Conservation (phyloP, 1,140 invertebrate species). For the Eumaeus atala region DNA sequence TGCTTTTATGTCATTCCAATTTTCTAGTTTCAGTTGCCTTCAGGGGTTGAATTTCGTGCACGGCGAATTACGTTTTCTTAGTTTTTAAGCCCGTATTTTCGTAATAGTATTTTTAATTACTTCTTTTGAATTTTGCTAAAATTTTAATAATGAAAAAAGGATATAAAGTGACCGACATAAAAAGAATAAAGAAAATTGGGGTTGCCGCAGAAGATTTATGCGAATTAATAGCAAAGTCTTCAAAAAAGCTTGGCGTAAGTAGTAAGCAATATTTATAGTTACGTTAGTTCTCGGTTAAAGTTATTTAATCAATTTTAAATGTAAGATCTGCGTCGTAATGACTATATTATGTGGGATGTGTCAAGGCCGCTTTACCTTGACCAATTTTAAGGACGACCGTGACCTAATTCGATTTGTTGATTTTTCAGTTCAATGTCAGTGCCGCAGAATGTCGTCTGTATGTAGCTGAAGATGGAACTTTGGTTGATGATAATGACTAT, state of each 20-base stretch:
- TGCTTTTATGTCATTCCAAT: no score
- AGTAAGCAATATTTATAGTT: background rate
- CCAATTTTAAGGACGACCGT: constrained; percentile 36
- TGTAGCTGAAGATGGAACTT: constrained; percentile 80
- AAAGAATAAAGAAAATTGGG: constrained; percentile 78
- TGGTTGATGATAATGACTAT: constrained; percentile 83
- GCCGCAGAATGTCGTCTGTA: constrained; percentile 60
- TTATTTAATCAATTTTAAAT: background rate
- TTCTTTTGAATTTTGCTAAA: background rate
- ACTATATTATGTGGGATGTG: constrained; percentile 24
- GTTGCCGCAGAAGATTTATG: constrained; percentile 78
- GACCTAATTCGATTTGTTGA: constrained; percentile 43
- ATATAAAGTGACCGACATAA: constrained; percentile 81
- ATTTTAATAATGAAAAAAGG: constrained; percentile 75
- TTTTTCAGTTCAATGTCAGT: constrained; percentile 65
- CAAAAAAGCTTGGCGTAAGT: constrained; percentile 80
- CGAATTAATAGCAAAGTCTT: constrained; percentile 79
- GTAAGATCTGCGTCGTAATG: background rate
- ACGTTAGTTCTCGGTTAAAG: no score
- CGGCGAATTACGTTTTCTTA: no score
- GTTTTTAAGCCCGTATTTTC: no score
- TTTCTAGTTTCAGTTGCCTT: no score
- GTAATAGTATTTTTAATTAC: no score
- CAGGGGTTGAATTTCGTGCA: no score
- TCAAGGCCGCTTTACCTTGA: constrained; percentile 51